These are phyloP conservation scores for Beaufortia kweichowensis DNA, from an alignment of 2,113 vertebrate species.

Conservation along the genomic window DNA sequence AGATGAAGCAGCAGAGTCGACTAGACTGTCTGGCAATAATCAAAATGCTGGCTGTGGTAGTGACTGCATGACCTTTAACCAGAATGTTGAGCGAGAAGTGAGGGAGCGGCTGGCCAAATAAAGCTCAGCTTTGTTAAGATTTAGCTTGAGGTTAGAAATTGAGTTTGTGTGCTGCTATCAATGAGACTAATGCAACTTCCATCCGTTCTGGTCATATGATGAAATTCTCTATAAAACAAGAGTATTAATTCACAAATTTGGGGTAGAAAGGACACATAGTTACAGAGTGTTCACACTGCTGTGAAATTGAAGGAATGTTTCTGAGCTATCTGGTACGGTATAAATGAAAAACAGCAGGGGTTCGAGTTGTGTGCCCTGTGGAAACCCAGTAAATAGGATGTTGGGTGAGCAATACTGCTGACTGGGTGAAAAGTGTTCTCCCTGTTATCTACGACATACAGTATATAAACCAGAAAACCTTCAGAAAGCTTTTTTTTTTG, in stretches of 20 bases:
- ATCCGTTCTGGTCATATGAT: neutral
- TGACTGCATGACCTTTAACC: neutral
- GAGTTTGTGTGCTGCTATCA: neutral
- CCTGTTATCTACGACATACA: neutral
- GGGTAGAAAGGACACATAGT: neutral
- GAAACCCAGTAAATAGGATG: neutral
- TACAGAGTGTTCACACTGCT: neutral
- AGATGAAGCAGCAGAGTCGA: neutral
- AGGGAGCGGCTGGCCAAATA: neutral
- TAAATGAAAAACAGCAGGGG: conserved; percentile 9
- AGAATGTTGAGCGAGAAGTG: neutral
- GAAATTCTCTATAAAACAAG: neutral
- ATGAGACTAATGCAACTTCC: neutral
- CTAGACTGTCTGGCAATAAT: neutral
- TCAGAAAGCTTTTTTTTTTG: neutral
- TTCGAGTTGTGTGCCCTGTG: neutral
- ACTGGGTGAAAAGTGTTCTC: conserved; percentile 18
- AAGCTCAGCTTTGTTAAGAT: neutral
- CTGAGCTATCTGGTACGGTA: neutral
- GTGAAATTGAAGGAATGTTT: neutral
- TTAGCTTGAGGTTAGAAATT: neutral
- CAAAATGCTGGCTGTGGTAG: neutral
- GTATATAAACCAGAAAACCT: neutral
- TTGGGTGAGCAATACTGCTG: neutral
- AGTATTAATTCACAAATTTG: neutral